Base-by-base conservation (phyloP, 2,888 invertebrate genomes). In the Cryptosula pallasiana region DNA sequence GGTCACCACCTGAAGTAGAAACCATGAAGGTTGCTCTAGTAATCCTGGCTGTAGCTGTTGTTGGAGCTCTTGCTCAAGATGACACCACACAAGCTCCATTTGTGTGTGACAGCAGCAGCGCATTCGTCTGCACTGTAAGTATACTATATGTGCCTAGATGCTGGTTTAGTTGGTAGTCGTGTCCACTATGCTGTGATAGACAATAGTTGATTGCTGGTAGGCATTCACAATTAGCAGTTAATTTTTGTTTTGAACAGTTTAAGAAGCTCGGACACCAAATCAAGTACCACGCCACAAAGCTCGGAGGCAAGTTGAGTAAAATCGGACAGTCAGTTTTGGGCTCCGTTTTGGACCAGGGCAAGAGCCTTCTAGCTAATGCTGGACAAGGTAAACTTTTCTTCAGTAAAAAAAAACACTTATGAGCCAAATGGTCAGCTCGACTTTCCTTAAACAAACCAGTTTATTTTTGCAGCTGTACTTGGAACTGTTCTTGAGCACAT, bases 11-110 rank as follows among this genome's bases (percentile, higher is more conserved):
- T 45, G 45, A 45, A 13, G 5, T 45, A 45, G 20, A 45, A 63
- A 63, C n/a, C 2, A 63, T 63, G 63, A 63, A 63, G 63, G 29
- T 63, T n/a, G 63, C 63, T 32, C 29, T n/a, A 63, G 63, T 63
- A 9, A 63, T 63, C 29, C 34, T 63, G 32, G 63, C 63, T 34
- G 27, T 63, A 9, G 63, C 63, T 5, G 3, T 63, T 63, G 32
- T 63, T n/a, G 63, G 63, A 34, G 63, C 63, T 23, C 32, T 25
- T 63, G 63, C 63, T 34, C 29, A 25, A 25, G 63, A 63, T 5
- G 32, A 27, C 25, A 32, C 63, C 2, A 32, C 27, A 3, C 63
- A 27, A 16, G 20, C 9, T 32, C 25, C 25, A 32, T 63, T 63
- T 32, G 63, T 63, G 27, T n/a, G 57, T 25, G 13, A 16, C 63